A percentile compares a stretch with the other conserved stretches of the same genome.
Evolutionary conservation across 2,113 vertebrate genomes (phyloP).

Genomic region (Suncus etruscus): DNA sequence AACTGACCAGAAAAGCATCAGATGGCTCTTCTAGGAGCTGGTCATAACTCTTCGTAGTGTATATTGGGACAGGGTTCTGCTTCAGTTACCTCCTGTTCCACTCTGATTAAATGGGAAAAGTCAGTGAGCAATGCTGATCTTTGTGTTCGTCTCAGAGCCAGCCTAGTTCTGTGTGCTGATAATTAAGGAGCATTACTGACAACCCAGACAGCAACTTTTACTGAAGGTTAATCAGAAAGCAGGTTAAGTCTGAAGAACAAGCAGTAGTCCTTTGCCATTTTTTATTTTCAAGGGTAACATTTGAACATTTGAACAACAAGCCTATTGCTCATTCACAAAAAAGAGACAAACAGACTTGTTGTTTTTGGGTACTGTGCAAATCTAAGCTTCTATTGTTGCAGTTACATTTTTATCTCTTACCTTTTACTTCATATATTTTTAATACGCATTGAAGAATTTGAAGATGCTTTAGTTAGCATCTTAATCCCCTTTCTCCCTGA

Average conservation of each 20-base stretch:
- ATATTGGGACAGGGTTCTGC: not conserved
- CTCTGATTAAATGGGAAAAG: not conserved
- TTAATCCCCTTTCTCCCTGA: not conserved
- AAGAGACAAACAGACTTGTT: not conserved
- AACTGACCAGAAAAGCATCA: not conserved
- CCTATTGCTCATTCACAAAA: too few species aligned
- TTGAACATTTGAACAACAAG: too few species aligned
- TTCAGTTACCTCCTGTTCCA: not conserved
- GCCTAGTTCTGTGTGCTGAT: not conserved
- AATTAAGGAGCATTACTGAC: not conserved
- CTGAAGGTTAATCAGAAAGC: not conserved
- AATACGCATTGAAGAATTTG: conserved; percentile 56
- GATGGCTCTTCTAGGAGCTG: not conserved
- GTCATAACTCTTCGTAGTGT: too few species aligned
- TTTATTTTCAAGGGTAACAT: too few species aligned
- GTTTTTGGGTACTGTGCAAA: not conserved
- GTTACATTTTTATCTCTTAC: not conserved
- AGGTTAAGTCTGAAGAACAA: too few species aligned
- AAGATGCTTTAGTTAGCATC: conserved; percentile 50
- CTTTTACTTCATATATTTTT: conserved; percentile 11
- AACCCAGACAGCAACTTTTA: not conserved
- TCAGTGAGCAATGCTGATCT: not conserved
- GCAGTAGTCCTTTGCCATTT: too few species aligned
- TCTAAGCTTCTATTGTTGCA: not conserved
- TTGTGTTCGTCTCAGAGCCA: not conserved